Evolutionary conservation across 2,888 invertebrate genomes (phyloP), one percentile per base, ranked within the genome.

Genomic region (Conchocele bisecta): DNA sequence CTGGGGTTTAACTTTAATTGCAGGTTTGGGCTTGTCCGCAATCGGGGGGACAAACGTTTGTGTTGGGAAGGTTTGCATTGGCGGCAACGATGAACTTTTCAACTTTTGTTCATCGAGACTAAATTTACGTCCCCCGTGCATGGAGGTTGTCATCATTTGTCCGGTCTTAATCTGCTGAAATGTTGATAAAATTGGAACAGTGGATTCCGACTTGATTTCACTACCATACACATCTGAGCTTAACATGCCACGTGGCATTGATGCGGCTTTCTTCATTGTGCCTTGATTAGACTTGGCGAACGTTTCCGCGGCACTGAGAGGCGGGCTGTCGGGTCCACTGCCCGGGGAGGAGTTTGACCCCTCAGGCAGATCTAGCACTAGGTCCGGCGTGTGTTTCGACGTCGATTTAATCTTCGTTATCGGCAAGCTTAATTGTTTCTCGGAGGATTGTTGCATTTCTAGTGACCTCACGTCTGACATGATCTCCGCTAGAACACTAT

Each of bases 271-370:
- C 87, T 95, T 95, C 61, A 95, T 91, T 0, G 95, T 95, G 82
- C 94, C 94, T 89, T 95, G 95, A 87, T 95, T 95, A 81, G 95
- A 95, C 84, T 95, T 94, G 54, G 95, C 95, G 88, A 95, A 95
- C 31, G 95, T 93, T 87, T 95, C 95, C 0, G 95, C 95, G 0
- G 94, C 94, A 68, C 94, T 94, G 42, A 87, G 75, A 15, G 84
- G 83, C 33, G 89, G 86, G 75, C 85, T 86, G 71, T 88, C 88
- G 11, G 83, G 79, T 20, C 84, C 86, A 59, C 85, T 84, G 28
- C 83, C 79, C 33, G 87, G 87, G 51, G 84, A 83, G 1, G 86
- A 82, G 50, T 83, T 81, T 4, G 84, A 83, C 9, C 83, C 87
- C 50, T 84, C 84, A 1, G 91, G 91, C n/a, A 91, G 76, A 70